These are phyloP conservation scores for Aegithalos caudatus DNA, from an alignment of 2,113 vertebrate genomes.

Conservation along the genomic window DNA sequence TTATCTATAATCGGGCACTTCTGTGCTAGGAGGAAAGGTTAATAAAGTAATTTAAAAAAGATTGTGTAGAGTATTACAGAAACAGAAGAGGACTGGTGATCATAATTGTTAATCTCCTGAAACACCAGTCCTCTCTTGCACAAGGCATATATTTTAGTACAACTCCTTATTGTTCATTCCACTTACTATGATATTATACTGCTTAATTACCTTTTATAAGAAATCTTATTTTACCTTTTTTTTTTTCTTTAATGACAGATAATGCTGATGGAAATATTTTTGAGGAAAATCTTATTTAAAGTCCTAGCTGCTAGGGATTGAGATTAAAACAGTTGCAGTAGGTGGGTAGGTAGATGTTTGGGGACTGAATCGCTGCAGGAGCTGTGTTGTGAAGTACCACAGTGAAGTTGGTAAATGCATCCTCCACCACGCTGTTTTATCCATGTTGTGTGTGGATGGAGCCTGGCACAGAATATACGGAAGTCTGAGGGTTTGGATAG, in stretches of 20 bases:
- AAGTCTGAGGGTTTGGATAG: background rate
- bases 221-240: constrained; percentile 48
- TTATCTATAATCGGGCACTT: constrained; percentile 85
- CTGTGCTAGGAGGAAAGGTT: constrained; percentile 84
- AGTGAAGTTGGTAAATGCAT: background rate
- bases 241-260: constrained; percentile 39
- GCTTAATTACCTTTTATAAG: constrained; percentile 72
- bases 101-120: constrained; percentile 84
- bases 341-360: background rate
- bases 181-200: constrained; percentile 64
- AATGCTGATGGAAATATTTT: constrained; percentile 37
- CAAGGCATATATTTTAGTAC: constrained; percentile 66
- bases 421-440: background rate
- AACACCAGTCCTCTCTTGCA: constrained; percentile 69
- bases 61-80: constrained; percentile 83
- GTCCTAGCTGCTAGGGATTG: background rate
- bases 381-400: background rate
- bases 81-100: constrained; percentile 78
- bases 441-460: background rate
- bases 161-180: constrained; percentile 66
- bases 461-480: background rate
- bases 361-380: background rate
- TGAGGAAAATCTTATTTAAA: constrained; percentile 30
- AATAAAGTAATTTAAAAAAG: constrained; percentile 87
- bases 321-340: background rate